Percentiles rank a stretch among this genome's conserved stretches.
Evolutionary conservation across 2,797 vertebrate genomes (phyloP).

Genomic region (Toxotes lorentzi): DNA sequence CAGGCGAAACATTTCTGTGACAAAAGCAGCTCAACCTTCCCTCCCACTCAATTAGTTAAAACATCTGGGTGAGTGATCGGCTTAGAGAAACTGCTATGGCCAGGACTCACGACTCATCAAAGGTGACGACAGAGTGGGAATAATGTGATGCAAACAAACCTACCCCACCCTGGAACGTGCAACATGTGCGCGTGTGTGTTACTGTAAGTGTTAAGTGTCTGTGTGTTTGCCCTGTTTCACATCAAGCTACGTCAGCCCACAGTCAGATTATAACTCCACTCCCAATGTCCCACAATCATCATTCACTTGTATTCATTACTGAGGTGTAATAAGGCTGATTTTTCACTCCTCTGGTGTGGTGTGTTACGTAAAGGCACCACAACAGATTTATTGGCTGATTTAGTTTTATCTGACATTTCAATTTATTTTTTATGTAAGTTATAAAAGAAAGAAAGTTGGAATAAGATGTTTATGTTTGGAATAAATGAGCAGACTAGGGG

Average conservation of each 20-base stretch:
- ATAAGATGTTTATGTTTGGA: constrained; percentile 2
- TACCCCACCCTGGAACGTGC: constrained; percentile 45
- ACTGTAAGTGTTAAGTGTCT: constrained; percentile 8
- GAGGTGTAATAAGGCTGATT: constrained; percentile 41
- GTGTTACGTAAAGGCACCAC: constrained; percentile 32
- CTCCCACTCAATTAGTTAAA: constrained; percentile 60
- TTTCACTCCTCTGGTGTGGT: constrained; percentile 43
- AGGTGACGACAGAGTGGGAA: constrained; percentile 70
- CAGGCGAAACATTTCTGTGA: constrained; percentile 34
- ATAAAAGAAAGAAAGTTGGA: background rate
- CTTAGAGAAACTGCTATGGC: constrained; percentile 57
- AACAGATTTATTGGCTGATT: constrained; percentile 50
- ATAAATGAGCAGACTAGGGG: constrained; percentile 4
- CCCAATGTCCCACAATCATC: constrained; percentile 55
- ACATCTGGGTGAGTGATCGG: constrained; percentile 70
- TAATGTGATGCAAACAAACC: constrained; percentile 49
- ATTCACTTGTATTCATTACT: constrained; percentile 57
- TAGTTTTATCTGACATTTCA: constrained; percentile 34
- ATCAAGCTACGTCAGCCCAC: constrained; percentile 53
- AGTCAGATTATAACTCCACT: constrained; percentile 55
- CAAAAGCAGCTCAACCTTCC: constrained; percentile 26
- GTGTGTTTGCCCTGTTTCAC: constrained; percentile 53
- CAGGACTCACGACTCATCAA: constrained; percentile 58
- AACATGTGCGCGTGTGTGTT: constrained; percentile 15
- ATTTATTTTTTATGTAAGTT: constrained; percentile 21